Conservation (phyloP, 2,888 invertebrate genomes). For the Physocephala rufipes region DNA sequence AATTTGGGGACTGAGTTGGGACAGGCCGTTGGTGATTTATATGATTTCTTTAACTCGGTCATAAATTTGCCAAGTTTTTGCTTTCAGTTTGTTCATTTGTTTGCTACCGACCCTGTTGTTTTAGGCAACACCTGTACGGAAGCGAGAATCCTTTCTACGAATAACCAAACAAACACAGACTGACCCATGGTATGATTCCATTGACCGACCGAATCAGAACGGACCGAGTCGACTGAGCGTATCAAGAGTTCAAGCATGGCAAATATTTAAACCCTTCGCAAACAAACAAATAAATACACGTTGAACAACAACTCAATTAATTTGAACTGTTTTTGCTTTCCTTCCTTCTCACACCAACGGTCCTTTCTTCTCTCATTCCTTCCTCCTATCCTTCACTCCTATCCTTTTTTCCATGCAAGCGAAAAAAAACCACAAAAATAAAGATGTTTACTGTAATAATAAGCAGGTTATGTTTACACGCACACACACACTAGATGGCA, state of each 20-base stretch:
- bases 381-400: no score
- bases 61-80: constrained; percentile 58
- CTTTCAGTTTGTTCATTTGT: constrained; percentile 11
- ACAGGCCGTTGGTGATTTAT: constrained; percentile 58
- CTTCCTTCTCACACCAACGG: no score
- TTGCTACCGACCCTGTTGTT: not conserved
- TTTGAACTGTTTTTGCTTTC: constrained; percentile 53
- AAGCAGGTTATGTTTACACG: no score
- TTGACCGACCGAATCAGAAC: constrained; percentile 50
- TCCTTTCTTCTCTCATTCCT: constrained; percentile 15
- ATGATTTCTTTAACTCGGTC: constrained; percentile 60
- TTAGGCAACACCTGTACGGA: constrained; percentile 36
- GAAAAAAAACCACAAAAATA: no score
- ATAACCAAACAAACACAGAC: not conserved
- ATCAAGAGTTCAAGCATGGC: constrained; percentile 47
- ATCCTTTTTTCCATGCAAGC: not conserved
- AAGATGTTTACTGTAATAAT: no score
- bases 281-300: constrained; percentile 27
- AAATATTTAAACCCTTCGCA: constrained; percentile 58
- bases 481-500: no score
- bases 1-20: constrained; percentile 42
- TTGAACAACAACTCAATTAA: constrained; percentile 64
- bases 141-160: not conserved
- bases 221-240: constrained; percentile 10
- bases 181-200: constrained; percentile 20